A percentile compares a stretch with the other conserved stretches of the same genome.
Conservation (phyloP, 2,888 invertebrate genomes). For the Eilema sororculum region DNA sequence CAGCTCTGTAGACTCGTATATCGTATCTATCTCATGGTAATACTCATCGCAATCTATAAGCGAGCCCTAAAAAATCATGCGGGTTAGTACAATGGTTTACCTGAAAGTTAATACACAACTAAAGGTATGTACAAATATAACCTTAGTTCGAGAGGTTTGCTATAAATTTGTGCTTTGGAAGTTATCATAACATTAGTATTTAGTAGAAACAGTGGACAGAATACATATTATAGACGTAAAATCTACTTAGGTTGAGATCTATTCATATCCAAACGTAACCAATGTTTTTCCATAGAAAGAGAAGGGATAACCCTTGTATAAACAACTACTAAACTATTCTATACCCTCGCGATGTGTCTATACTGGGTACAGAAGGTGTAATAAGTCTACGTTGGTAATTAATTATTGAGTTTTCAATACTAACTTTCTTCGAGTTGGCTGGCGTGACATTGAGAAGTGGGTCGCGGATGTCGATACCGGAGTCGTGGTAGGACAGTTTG, state of each 20-base stretch:
- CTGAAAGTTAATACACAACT: background rate
- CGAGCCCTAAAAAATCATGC: constrained; percentile 52
- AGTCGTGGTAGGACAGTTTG: constrained; percentile 95
- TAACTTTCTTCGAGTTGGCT: constrained; percentile 89
- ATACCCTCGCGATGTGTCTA: no score
- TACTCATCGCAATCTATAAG: constrained; percentile 62
- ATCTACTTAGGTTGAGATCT: no score
- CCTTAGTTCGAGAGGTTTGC: background rate
- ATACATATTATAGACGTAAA: background rate
- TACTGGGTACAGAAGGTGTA: no score
- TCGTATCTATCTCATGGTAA: constrained; percentile 79
- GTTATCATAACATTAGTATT: background rate
- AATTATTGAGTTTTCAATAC: constrained; percentile 16
- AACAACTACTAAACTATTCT: no score
- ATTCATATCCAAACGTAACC: no score
- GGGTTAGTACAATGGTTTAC: constrained; percentile 49
- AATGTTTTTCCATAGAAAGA: no score
- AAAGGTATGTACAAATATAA: background rate
- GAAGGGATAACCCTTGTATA: no score
- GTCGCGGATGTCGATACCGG: constrained; percentile 95
- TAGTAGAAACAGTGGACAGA: background rate
- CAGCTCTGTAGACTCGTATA: constrained; percentile 72
- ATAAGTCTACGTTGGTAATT: no score
- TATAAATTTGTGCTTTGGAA: background rate
- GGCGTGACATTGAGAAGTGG: constrained; percentile 89